A percentile compares a stretch with the other conserved stretches of the same genome.
Conservation (phyloP, 64 coral and sea anemone genomes). For the Dendronephthya gigantea region DNA sequence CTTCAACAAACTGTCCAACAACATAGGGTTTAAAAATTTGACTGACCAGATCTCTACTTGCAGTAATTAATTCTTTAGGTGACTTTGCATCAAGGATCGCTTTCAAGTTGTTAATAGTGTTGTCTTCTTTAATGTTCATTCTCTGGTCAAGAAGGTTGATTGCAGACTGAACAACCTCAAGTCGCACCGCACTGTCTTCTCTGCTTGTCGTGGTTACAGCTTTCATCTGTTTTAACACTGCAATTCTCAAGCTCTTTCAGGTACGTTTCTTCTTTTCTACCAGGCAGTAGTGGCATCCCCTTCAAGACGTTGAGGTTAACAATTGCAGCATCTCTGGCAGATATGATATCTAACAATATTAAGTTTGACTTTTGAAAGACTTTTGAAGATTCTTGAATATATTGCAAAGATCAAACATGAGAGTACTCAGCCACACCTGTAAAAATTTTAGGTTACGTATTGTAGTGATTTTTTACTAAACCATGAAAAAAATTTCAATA, state of each 20-base stretch:
- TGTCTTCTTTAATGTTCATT: not conserved
- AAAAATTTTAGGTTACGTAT: not conserved
- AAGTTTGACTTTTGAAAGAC: not conserved
- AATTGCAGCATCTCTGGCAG: not conserved
- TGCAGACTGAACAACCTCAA: not conserved
- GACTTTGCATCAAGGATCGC: not conserved
- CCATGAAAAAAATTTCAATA: not conserved
- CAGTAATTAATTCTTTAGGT: not conserved
- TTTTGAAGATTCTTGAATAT: not conserved
- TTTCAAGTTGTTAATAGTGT: conserved; percentile 3
- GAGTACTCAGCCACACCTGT: not conserved
- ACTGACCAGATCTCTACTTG: not conserved
- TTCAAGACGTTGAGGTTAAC: not conserved
- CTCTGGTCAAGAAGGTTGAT: not conserved
- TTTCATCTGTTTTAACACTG: not conserved
- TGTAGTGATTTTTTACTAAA: not conserved
- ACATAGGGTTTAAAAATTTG: not conserved
- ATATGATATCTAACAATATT: not conserved
- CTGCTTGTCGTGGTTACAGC: conserved; percentile 1
- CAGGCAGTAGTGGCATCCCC: not conserved
- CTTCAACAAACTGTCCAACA: not conserved
- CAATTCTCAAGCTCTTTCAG: not conserved
- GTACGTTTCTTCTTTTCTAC: not conserved
- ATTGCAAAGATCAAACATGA: conserved; percentile 3
- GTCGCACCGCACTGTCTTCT: not conserved